These are phyloP conservation scores for Plecotus auritus DNA, from an alignment of 2,113 vertebrate genomes.

Conservation along the genomic window DNA sequence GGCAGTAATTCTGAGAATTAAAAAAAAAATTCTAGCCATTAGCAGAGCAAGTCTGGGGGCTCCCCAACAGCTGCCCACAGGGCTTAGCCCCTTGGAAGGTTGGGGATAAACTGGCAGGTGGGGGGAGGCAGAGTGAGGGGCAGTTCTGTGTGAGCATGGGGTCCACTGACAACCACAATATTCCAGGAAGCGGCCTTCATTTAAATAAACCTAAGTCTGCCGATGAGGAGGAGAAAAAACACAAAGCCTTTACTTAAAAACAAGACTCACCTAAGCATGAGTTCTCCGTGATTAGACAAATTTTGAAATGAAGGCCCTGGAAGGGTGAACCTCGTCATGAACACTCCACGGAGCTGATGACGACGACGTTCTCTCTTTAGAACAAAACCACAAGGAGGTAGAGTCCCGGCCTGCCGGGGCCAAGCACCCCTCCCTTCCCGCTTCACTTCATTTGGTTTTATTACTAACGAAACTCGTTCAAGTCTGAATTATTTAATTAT, in stretches of 20 bases:
- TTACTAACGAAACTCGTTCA: background rate
- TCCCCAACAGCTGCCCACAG: background rate
- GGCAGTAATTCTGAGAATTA: background rate
- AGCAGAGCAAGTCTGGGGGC: background rate
- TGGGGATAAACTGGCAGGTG: background rate
- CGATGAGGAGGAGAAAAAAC: background rate
- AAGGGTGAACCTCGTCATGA: background rate
- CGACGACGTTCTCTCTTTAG: background rate
- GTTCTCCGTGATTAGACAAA: background rate
- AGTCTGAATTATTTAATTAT: background rate
- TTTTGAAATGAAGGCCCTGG: background rate
- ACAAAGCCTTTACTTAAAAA: background rate
- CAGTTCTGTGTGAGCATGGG: background rate
- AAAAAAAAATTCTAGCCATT: background rate
- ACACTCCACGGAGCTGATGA: fast-evolving
- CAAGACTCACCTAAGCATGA: background rate
- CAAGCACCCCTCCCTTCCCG: background rate
- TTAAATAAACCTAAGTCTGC: background rate
- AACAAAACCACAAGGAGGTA: background rate
- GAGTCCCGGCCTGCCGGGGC: fast-evolving
- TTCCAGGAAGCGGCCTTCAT: background rate
- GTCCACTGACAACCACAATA: background rate
- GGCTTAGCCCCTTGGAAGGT: background rate
- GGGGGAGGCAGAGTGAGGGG: background rate
- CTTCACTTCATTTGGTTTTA: constrained; percentile 45